phyloP scores from a whole-genome alignment of 2,797 vertebrate species.

The Cetoscarus ocellatus region DNA sequence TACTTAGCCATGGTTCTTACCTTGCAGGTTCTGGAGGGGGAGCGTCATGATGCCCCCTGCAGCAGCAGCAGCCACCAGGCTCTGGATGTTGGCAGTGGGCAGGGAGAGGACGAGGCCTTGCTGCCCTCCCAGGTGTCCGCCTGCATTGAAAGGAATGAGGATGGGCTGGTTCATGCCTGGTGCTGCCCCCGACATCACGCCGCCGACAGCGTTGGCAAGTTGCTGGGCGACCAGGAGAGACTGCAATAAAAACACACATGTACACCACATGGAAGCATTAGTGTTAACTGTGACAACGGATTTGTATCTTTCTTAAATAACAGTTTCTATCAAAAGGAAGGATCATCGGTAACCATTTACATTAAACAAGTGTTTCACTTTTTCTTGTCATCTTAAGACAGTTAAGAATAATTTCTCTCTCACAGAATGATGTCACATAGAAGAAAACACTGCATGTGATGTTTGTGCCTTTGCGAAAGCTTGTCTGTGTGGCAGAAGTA shows the following conservation, averaged over 20 bases:
- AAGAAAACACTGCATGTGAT: too few species aligned
- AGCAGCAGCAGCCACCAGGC: constrained; percentile 97
- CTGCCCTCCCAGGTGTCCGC: constrained; percentile 95
- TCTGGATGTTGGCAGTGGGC: constrained; percentile 97
- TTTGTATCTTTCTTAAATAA: too few species aligned
- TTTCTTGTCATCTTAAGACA: not conserved
- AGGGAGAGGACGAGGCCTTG: constrained; percentile 98
- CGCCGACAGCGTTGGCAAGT: constrained; percentile 93
- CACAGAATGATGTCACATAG: too few species aligned
- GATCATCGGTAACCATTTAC: not conserved
- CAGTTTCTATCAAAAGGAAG: not conserved
- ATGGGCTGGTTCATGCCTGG: constrained; percentile 96
- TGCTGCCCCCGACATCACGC: constrained; percentile 95
- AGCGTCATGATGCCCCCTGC: constrained; percentile 99
- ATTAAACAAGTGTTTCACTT: not conserved
- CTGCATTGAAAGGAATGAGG: constrained; percentile 98
- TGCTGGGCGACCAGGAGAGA: constrained; percentile 97
- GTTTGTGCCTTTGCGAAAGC: too few species aligned
- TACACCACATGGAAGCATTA: not conserved
- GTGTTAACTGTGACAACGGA: too few species aligned
- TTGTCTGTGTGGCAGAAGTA: too few species aligned
- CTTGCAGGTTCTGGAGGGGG: constrained; percentile 99
- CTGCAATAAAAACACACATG: constrained; percentile 75
- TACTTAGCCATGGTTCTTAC: too few species aligned
- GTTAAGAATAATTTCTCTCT: not conserved